Conservation (phyloP, 2,888 invertebrate genomes). For the Lucinisca nassula region DNA sequence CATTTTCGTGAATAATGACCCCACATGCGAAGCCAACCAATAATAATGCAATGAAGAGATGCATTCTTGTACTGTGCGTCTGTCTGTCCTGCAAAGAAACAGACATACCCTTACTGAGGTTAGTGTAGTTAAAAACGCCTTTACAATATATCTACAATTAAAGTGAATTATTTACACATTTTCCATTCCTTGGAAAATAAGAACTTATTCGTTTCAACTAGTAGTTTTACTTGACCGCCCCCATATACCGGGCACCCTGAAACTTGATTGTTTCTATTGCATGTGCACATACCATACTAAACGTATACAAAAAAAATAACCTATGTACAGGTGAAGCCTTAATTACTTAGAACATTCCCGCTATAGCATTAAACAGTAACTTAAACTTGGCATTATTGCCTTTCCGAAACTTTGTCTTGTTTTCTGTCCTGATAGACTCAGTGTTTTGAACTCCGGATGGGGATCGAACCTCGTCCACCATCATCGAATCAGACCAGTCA, state of each 20-base stretch:
- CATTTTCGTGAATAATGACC: too few species aligned
- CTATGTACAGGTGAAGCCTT: background rate
- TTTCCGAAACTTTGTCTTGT: background rate
- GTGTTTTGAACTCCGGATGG: background rate
- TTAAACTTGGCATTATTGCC: background rate
- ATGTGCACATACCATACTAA: background rate
- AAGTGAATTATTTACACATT: background rate
- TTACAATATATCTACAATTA: background rate
- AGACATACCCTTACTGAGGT: too few species aligned
- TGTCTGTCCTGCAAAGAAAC: too few species aligned
- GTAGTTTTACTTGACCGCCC: background rate
- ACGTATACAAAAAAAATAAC: background rate
- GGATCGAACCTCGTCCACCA: too few species aligned
- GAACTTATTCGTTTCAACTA: background rate
- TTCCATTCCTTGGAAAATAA: background rate
- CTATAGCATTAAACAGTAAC: background rate
- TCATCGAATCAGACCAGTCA: background rate
- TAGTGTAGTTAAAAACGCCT: background rate
- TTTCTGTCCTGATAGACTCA: background rate
- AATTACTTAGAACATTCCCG: background rate
- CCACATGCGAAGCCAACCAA: too few species aligned
- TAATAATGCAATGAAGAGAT: too few species aligned
- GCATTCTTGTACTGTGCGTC: background rate
- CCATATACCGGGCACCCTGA: background rate
- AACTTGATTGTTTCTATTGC: too few species aligned